Conservation (phyloP, 1,140 invertebrate species). For the Mizuhopecten yessoensis region DNA sequence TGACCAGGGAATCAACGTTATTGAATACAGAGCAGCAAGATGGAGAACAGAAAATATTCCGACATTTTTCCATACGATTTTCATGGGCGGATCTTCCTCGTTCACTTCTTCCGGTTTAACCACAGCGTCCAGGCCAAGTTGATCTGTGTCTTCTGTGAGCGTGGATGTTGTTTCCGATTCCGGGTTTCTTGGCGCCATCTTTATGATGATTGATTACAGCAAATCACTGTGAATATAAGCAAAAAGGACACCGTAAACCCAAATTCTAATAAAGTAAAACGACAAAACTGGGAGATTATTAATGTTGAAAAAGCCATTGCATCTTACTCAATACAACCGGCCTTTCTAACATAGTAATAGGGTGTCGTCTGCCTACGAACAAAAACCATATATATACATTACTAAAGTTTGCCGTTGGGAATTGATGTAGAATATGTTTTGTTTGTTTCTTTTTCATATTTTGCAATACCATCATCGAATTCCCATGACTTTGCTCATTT, state of each 20-base stretch:
- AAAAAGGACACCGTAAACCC: not conserved
- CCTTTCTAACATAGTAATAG: not conserved
- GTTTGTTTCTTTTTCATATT: too few relatives aligned
- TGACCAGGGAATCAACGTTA: constrained; percentile 92
- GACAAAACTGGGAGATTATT: not conserved
- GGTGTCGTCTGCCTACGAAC: not conserved
- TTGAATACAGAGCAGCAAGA: constrained; percentile 91
- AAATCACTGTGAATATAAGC: not conserved
- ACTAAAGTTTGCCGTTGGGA: too few relatives aligned
- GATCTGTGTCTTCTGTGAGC: constrained; percentile 50
- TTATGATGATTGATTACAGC: not conserved
- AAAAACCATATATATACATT: too few relatives aligned
- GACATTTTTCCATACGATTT: constrained; percentile 97
- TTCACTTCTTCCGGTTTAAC: constrained; percentile 53
- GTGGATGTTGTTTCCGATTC: constrained; percentile 44
- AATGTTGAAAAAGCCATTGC: not conserved
- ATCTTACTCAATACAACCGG: not conserved
- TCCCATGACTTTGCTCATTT: too few relatives aligned
- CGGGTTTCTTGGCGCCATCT: constrained; percentile 64
- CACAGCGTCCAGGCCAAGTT: constrained; percentile 56
- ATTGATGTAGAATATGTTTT: too few relatives aligned
- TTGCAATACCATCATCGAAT: too few relatives aligned
- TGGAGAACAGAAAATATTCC: constrained; percentile 93
- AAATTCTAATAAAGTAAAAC: not conserved
- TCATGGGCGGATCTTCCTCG: constrained; percentile 62